phyloP scores from a whole-genome alignment of 2,113 vertebrate genomes.

The Protobothrops flavoviridis region DNA sequence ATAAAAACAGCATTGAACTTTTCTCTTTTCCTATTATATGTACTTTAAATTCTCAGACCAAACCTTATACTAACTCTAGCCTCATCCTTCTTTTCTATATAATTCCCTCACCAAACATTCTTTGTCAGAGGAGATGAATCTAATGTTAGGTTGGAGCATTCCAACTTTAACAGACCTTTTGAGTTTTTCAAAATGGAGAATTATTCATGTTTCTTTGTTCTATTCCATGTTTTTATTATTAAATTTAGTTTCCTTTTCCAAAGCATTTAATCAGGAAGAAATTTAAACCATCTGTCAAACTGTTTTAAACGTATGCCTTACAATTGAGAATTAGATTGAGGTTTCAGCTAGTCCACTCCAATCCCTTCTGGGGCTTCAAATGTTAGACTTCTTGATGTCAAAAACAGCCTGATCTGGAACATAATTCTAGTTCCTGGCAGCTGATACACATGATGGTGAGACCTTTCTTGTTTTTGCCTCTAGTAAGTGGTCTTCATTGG shows the following conservation, averaged over 20 bases:
- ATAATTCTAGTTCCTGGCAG: neutral
- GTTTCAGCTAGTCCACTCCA: neutral
- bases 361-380: neutral
- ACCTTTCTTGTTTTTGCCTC: neutral
- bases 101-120: neutral
- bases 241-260: neutral
- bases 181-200: neutral
- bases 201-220: neutral
- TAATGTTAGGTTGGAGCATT: neutral
- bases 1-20: neutral
- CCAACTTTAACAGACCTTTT: neutral
- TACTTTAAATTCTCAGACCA: neutral
- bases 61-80: neutral
- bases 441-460: neutral
- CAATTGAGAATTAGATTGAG: neutral
- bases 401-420: neutral
- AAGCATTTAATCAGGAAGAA: neutral
- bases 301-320: neutral
- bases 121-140: neutral
- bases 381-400: neutral
- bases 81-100: neutral
- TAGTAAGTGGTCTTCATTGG: neutral
- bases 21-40: neutral
- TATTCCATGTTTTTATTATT: neutral
- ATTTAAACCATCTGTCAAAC: neutral